Evolutionary conservation across 2,113 vertebrate genomes (phyloP), one percentile per base, ranked within the genome.

Genomic region (Morone chrysops): DNA sequence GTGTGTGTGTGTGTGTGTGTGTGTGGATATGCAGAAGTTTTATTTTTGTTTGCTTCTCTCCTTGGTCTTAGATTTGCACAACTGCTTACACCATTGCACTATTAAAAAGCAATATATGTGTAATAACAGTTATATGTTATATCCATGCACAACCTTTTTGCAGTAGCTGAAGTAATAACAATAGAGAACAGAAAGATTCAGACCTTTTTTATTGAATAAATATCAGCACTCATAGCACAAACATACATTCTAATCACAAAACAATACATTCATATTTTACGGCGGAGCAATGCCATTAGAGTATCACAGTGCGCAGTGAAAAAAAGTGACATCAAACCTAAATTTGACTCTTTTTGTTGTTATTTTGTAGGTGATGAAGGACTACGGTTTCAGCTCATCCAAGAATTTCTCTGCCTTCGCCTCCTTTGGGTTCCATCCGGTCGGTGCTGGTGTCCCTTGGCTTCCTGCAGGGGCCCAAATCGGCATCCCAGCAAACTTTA

Each of bases 401-500:
- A 91, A 89, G 25, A 88, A 80, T n/a, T 98, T 96, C 81, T 89
- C 79, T 9, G 94, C 96, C 10, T 99, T 99, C 25, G 96, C 96
- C 2, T 90, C 96, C 61, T 99, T 96, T 54, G 95, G 96, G n/a
- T 99, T 99, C 89, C 96, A 97, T 20, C 97, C 97, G 0, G 94
- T 99, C 53, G 96, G 97, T 0, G 97, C 97, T 0, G 98, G 97
- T 13, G 87, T 98, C 67, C 96, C 97, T 0, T 96, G 96, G 95
- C 91, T 98, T n/a, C 96, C 97, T 0, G 73, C 89, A 0, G 96
- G 97, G 4, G 96, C 94, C 0, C 82, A 96, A 17, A 94, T 99
- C 8, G 97, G 97, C 83, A 96, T 99, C 84, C 97, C 98, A 0
- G 96, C 95, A 53, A 97, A 96, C 89, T 99, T 98, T 79, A 96